A percentile compares a stretch with the other conserved stretches of the same genome.
phyloP scores from a whole-genome alignment of 2,888 invertebrate genomes.

The Eristalinus aeneus region DNA sequence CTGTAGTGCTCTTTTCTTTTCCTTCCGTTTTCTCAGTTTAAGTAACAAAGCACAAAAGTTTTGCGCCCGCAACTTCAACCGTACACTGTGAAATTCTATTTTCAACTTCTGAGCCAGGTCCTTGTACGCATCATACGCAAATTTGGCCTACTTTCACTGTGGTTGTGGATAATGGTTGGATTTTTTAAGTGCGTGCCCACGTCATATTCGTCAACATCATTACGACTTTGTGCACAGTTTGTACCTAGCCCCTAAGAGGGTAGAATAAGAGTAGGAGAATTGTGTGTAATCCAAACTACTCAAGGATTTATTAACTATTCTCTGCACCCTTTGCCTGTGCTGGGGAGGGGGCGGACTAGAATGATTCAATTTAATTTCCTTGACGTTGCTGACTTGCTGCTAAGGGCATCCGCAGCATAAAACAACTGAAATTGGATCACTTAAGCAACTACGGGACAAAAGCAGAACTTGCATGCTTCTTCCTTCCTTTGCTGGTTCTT shows the following conservation, averaged over 20 bases:
- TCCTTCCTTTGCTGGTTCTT: conserved; percentile 32
- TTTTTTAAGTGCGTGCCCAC: conserved; percentile 52
- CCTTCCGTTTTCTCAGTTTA: neutral
- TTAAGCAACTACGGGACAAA: conserved; percentile 43
- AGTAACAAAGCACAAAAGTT: neutral
- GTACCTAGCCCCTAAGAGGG: neutral
- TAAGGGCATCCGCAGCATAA: conserved; percentile 27
- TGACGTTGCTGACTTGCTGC: conserved; percentile 23
- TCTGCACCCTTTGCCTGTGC: neutral
- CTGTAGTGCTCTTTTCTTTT: neutral
- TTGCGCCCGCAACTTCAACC: neutral
- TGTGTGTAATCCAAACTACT: neutral
- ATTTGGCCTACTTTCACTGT: conserved; percentile 44
- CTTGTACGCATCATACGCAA: conserved; percentile 55
- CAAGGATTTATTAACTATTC: conserved; percentile 24
- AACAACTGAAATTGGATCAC: conserved; percentile 51
- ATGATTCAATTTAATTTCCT: conserved; percentile 51
- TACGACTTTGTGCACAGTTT: conserved; percentile 27
- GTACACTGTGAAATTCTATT: neutral
- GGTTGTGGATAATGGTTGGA: conserved; percentile 36
- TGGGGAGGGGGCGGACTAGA: neutral
- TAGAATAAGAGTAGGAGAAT: neutral
- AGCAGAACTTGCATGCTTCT: conserved; percentile 1
- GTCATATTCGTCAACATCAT: conserved; percentile 63
- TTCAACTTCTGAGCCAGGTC: neutral